Evolutionary conservation across 2,797 vertebrate genomes (phyloP).

Genomic region (Sebastiscus tertius): DNA sequence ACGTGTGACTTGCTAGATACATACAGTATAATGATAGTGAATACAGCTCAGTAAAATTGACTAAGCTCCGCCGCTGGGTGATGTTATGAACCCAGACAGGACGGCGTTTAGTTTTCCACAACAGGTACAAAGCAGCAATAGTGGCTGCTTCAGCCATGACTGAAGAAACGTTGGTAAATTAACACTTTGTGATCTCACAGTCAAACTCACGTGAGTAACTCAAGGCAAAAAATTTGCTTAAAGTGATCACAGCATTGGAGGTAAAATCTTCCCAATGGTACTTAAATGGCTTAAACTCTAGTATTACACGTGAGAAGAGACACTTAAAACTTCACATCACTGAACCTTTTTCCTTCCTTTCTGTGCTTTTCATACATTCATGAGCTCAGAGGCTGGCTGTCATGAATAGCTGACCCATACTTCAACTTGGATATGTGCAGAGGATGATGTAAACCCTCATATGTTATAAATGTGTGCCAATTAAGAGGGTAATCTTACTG

Average conservation of each 20-base stretch:
- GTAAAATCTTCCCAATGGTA: neutral
- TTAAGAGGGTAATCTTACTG: slow-evolving; percentile 37
- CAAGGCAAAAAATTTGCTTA: no score
- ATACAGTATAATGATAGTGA: no score
- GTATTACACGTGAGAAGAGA: neutral
- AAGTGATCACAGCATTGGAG: neutral
- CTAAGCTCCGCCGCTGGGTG: accelerated
- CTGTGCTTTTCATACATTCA: neutral
- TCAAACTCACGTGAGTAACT: no score
- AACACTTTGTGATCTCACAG: no score
- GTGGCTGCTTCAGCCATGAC: accelerated
- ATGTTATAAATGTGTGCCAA: slow-evolving; percentile 44
- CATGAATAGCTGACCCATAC: slow-evolving; percentile 42
- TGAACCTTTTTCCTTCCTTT: neutral
- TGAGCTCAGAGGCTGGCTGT: neutral
- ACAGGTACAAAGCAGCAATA: neutral
- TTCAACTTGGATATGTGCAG: slow-evolving; percentile 38
- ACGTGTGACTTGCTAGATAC: no score
- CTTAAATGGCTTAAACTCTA: neutral
- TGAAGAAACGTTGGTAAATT: no score
- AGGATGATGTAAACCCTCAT: slow-evolving; percentile 69
- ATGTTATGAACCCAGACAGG: no score
- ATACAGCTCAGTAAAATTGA: no score
- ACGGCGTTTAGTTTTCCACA: accelerated
- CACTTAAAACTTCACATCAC: neutral